Conservation (phyloP, 35 echinoderm and acorn worm species). For the Apostichopus japonicus region DNA sequence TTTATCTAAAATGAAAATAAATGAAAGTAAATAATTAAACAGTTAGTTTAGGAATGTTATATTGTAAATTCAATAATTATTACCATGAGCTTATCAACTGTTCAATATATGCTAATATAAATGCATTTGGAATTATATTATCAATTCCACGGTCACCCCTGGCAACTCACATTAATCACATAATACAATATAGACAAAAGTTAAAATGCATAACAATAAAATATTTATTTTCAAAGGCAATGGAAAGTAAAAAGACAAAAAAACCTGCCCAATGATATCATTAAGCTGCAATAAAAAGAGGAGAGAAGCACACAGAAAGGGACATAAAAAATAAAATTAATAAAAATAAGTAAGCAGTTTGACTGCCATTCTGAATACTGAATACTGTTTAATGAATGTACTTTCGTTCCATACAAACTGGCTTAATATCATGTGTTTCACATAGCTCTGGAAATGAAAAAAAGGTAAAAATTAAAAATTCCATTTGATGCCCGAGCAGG, state of each 20-base stretch:
- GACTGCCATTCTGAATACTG: conserved; percentile 30
- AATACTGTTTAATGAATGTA: conserved; percentile 50
- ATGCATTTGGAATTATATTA: neutral
- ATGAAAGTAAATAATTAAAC: conserved; percentile 17
- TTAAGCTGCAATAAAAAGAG: neutral
- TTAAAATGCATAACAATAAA: neutral
- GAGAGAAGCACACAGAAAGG: neutral
- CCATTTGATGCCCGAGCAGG: no score
- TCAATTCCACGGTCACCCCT: neutral
- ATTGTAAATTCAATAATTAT: neutral
- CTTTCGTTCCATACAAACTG: neutral
- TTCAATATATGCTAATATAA: neutral
- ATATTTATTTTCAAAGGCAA: neutral
- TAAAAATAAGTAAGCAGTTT: conserved; percentile 30
- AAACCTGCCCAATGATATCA: neutral
- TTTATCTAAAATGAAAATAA: neutral
- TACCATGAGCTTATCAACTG: neutral
- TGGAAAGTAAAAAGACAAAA: neutral
- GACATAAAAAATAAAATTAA: neutral
- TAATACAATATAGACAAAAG: neutral
- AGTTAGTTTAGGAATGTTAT: conserved; percentile 19
- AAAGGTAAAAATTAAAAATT: no score
- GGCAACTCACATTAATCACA: neutral
- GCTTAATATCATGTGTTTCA: neutral
- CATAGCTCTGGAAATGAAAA: neutral